Evolutionary conservation across 2,113 vertebrate genomes (phyloP).

Genomic region (Antechinus stuartii): DNA sequence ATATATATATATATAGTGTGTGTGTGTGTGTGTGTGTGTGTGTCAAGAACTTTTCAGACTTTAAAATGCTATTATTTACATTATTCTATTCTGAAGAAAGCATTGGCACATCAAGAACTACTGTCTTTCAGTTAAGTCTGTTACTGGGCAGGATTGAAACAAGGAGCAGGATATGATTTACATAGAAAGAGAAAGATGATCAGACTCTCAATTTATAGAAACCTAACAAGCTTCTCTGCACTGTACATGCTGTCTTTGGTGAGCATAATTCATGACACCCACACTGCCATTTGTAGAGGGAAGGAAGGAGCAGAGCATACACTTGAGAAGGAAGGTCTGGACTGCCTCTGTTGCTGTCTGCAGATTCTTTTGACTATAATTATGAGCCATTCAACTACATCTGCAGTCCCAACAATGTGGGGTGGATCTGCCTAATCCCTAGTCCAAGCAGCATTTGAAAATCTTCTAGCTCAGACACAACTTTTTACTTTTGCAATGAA

Average conservation of each 20-base stretch:
- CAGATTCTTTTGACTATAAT: slow-evolving; percentile 69
- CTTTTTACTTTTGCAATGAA: slow-evolving; percentile 59
- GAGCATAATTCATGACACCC: neutral
- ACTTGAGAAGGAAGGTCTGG: slow-evolving; percentile 55
- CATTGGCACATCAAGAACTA: slow-evolving; percentile 56
- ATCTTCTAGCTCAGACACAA: slow-evolving; percentile 65
- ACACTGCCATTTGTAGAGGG: slow-evolving; percentile 32
- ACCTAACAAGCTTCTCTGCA: neutral
- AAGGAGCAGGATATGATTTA: slow-evolving; percentile 55
- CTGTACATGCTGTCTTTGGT: slow-evolving; percentile 7
- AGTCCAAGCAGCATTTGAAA: slow-evolving; percentile 51
- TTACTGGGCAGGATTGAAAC: slow-evolving; percentile 56
- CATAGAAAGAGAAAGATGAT: neutral
- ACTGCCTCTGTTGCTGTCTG: slow-evolving; percentile 68
- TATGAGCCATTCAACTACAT: slow-evolving; percentile 77
- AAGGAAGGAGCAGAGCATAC: slow-evolving; percentile 49
- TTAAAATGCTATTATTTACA: neutral
- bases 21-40: too few species aligned
- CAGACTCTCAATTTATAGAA: slow-evolving; percentile 41
- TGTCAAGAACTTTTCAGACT: neutral
- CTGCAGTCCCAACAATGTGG: slow-evolving; percentile 77
- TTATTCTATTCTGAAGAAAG: neutral
- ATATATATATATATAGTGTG: too few species aligned
- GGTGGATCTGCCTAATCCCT: slow-evolving; percentile 69
- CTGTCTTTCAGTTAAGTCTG: slow-evolving; percentile 28